Evolutionary conservation across 2,888 invertebrate genomes (phyloP), one percentile per base, ranked within the genome.

Genomic region (Digitonthophagus gazella): DNA sequence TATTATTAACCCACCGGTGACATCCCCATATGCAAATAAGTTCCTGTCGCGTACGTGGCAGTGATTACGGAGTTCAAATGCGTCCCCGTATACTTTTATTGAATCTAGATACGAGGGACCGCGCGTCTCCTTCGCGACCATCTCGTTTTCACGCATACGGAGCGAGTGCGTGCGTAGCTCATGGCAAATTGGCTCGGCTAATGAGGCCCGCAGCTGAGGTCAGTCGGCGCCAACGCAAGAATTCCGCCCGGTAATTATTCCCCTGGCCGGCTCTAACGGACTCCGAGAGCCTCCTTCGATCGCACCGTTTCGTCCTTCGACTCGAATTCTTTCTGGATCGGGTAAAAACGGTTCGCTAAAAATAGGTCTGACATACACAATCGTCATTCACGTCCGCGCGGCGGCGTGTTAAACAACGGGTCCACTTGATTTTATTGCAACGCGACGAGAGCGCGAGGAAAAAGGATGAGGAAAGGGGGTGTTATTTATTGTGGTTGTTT

Each of bases 111-210:
- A 2, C 18, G 61, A 61, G 18, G 58, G 14, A 57, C n/a, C 3
- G 58, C 11, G 61, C 16, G 18, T n/a, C 19, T 15, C 20, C 18
- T 14, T 19, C 20, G 19, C 19, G 19, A 18, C 18, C 64, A 57
- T 69, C 69, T 67, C 66, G 61, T 67, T 65, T 67, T 67, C 57
- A 65, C 67, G 67, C 70, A 70, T 58, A 67, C 67, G 58, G 55
- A 64, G 55, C 16, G 61, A 70, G 74, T 74, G 74, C 74, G 73
- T 74, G 75, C 72, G 72, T 72, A 72, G 73, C 73, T 75, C 73
- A 74, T 75, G 75, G 75, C 75, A 76, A 76, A 77, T 77, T 77
- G 73, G 72, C 71, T 76, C 75, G 74, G 76, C 74, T 76, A 77
- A 77, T 76, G 76, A 77, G 76, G 74, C 74, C 74, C 75, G 72